phyloP scores from a whole-genome alignment of 2,797 vertebrate species.

The Eutrigla gurnardus region DNA sequence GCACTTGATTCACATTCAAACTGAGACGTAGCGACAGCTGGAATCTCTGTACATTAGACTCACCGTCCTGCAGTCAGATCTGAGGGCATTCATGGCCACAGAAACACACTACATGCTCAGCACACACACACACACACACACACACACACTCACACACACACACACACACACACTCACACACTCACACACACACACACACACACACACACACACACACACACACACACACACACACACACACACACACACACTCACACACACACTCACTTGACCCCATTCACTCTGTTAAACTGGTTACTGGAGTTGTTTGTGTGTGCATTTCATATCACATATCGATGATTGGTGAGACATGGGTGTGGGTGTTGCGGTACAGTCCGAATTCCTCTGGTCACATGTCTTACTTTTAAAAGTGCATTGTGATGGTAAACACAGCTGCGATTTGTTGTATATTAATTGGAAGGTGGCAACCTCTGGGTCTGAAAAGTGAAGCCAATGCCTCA shows the following conservation, averaged over 20 bases:
- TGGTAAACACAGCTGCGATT: background rate
- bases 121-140: slow-evolving; percentile 22
- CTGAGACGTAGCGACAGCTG: slow-evolving; percentile 64
- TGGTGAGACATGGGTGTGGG: background rate
- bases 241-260: slow-evolving; percentile 1
- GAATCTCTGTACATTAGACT: slow-evolving; percentile 63
- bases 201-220: too few relatives aligned
- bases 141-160: slow-evolving; percentile 12
- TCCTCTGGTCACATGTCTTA: background rate
- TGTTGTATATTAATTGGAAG: background rate
- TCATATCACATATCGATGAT: slow-evolving; percentile 2
- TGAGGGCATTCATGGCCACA: slow-evolving; percentile 38
- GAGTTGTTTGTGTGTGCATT: slow-evolving; percentile 21
- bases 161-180: slow-evolving; percentile 2
- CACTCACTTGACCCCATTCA: slow-evolving; percentile 48
- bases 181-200: too few relatives aligned
- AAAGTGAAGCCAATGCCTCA: background rate
- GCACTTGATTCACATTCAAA: slow-evolving; percentile 60
- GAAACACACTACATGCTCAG: slow-evolving; percentile 22
- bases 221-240: slow-evolving; percentile 1
- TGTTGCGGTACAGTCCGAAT: background rate
- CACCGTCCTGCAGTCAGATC: slow-evolving; percentile 56
- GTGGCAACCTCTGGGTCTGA: background rate
- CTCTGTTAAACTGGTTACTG: slow-evolving; percentile 37
- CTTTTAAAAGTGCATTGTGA: slow-evolving; percentile 1